phyloP scores from a whole-genome alignment of 2,888 invertebrate genomes.

The Zelleria hepariella region DNA sequence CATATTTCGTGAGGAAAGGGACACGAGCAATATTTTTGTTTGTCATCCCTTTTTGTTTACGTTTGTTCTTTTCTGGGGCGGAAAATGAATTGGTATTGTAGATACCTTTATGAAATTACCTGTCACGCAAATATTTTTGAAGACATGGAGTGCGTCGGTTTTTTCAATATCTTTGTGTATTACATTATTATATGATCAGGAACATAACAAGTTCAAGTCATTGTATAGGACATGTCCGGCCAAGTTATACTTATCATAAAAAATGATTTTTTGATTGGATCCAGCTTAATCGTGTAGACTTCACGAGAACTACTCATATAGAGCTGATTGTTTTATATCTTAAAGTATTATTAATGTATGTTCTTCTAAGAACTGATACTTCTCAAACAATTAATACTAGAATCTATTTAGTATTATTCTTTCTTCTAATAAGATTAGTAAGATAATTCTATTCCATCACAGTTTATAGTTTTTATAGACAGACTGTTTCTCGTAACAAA shows the following conservation, averaged over 20 bases:
- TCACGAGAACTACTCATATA: constrained; percentile 32
- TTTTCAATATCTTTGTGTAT: not conserved
- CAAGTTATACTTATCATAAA: constrained; percentile 59
- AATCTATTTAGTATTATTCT: no score
- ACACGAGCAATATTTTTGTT: not conserved
- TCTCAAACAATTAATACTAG: no score
- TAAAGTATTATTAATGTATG: not conserved
- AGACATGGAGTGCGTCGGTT: not conserved
- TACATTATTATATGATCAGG: not conserved
- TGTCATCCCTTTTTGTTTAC: not conserved
- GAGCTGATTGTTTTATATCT: constrained; percentile 25
- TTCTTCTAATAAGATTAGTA: no score
- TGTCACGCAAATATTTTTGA: not conserved
- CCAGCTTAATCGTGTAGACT: constrained; percentile 45
- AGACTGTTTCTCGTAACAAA: no score
- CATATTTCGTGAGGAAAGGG: not conserved
- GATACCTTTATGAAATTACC: not conserved
- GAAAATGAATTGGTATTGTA: not conserved
- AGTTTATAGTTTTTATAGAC: no score
- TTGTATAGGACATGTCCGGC: constrained; percentile 62
- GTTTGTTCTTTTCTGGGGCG: not conserved
- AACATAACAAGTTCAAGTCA: constrained; percentile 28
- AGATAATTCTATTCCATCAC: no score
- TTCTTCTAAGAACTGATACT: no score
- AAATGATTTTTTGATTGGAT: constrained; percentile 71